Evolutionary conservation across 1,140 invertebrate genomes (phyloP).

Genomic region (Gerris buenoi): DNA sequence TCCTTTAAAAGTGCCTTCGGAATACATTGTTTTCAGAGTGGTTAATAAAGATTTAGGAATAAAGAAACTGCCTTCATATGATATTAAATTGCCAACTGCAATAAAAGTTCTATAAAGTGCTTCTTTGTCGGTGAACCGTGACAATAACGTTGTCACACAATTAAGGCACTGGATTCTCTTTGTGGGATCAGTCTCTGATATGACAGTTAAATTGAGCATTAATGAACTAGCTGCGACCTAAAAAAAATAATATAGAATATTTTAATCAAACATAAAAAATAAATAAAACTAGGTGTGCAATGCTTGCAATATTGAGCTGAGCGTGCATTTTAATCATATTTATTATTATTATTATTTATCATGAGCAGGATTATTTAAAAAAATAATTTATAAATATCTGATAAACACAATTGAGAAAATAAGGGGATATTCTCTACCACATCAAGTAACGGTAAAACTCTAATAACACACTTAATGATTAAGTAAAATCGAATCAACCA

Average conservation of each 20-base stretch:
- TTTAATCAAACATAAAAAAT: not conserved
- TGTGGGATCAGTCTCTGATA: not conserved
- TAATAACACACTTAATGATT: too few species aligned
- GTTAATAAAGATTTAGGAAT: not conserved
- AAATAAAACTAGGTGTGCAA: not conserved
- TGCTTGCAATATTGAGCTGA: not conserved
- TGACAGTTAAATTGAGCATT: not conserved
- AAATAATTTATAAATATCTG: not conserved
- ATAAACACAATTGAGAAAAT: not conserved
- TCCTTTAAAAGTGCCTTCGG: not conserved
- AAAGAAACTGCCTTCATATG: not conserved
- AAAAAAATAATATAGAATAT: not conserved
- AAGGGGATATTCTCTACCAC: too few species aligned
- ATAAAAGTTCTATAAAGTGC: not conserved
- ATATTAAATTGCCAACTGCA: not conserved
- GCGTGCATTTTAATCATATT: not conserved
- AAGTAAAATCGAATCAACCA: too few species aligned
- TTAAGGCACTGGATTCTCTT: not conserved
- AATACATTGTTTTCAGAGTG: not conserved
- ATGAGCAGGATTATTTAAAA: not conserved
- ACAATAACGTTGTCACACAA: not conserved
- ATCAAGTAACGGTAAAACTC: too few species aligned
- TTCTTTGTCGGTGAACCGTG: not conserved
- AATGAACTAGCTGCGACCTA: not conserved
- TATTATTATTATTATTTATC: not conserved